A percentile compares a stretch with the other conserved stretches of the same genome.
phyloP scores from a whole-genome alignment of 2,113 vertebrate genomes.

The Ciconia maguari region DNA sequence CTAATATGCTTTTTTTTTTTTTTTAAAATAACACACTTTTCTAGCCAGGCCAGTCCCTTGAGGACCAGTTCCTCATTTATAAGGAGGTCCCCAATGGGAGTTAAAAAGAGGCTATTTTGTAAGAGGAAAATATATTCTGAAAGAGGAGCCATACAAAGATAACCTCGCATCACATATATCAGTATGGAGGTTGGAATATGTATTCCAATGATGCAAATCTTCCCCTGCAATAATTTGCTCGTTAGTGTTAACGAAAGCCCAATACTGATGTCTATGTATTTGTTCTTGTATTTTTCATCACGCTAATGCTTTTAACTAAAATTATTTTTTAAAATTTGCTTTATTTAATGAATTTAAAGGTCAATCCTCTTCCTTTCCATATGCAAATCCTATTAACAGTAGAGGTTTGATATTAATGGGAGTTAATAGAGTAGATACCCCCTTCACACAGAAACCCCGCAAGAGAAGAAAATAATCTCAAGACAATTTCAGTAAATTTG shows the following conservation, averaged over 20 bases:
- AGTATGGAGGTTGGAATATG: constrained; percentile 5
- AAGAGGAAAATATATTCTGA: constrained; percentile 54
- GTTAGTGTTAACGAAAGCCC: constrained; percentile 36
- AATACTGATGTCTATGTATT: constrained; percentile 26
- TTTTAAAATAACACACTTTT: constrained; percentile 70
- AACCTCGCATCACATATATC: background rate
- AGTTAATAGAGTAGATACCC: constrained; percentile 42
- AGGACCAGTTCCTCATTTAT: constrained; percentile 74
- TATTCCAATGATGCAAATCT: constrained; percentile 28
- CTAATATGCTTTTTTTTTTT: constrained; percentile 33
- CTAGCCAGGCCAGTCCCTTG: constrained; percentile 70
- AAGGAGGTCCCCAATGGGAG: constrained; percentile 66
- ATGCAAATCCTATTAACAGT: constrained; percentile 63
- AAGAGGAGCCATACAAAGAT: constrained; percentile 45
- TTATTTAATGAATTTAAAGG: constrained; percentile 67
- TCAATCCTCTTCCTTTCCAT: constrained; percentile 51
- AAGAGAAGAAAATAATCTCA: background rate
- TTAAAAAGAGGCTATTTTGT: constrained; percentile 58
- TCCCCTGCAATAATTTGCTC: constrained; percentile 42
- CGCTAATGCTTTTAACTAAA: constrained; percentile 40
- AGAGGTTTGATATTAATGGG: constrained; percentile 60
- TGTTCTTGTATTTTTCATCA: constrained; percentile 44
- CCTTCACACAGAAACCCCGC: background rate
- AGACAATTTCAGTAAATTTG: background rate
- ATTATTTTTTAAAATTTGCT: constrained; percentile 18